A percentile compares a stretch with the other conserved stretches of the same genome.
Evolutionary conservation across 2,888 invertebrate genomes (phyloP).

Genomic region (Andricus curvator): DNA sequence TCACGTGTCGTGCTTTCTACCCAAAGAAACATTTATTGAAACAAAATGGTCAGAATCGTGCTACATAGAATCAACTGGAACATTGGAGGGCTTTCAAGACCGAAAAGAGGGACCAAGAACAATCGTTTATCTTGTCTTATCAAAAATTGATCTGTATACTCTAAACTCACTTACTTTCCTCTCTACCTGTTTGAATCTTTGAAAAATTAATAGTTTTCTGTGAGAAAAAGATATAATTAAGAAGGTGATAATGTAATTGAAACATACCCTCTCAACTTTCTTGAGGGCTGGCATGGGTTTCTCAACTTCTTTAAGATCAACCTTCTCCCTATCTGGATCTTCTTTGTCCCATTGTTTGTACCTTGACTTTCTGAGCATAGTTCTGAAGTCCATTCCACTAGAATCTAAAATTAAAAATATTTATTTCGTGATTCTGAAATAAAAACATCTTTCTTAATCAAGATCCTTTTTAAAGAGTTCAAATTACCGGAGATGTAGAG

Average conservation of each 20-base stretch:
- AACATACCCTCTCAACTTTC: constrained; percentile 95
- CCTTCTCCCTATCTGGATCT: constrained; percentile 95
- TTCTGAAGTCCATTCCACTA: constrained; percentile 99
- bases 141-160: background rate
- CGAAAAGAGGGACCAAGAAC: background rate
- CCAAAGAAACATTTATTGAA: background rate
- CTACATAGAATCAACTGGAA: constrained; percentile 23
- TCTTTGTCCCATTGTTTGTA: constrained; percentile 96
- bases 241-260: background rate
- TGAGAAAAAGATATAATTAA: constrained; percentile 11
- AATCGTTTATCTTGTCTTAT: background rate
- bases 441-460: no score
- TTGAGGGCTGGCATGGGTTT: constrained; percentile 92
- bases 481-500: constrained; percentile 95
- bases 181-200: constrained; percentile 24
- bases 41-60: constrained; percentile 14
- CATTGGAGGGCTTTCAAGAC: background rate
- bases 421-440: background rate
- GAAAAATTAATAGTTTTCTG: background rate
- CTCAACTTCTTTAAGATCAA: constrained; percentile 94
- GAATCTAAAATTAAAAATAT: constrained; percentile 83
- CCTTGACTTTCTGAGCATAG: constrained; percentile 97
- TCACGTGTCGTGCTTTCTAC: constrained; percentile 9
- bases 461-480: constrained; percentile 2
- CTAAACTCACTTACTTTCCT: constrained; percentile 22